Percentiles rank a stretch among this genome's conserved stretches.
Conservation (phyloP, 2,888 invertebrate species). For the Leistus spinibarbis region DNA sequence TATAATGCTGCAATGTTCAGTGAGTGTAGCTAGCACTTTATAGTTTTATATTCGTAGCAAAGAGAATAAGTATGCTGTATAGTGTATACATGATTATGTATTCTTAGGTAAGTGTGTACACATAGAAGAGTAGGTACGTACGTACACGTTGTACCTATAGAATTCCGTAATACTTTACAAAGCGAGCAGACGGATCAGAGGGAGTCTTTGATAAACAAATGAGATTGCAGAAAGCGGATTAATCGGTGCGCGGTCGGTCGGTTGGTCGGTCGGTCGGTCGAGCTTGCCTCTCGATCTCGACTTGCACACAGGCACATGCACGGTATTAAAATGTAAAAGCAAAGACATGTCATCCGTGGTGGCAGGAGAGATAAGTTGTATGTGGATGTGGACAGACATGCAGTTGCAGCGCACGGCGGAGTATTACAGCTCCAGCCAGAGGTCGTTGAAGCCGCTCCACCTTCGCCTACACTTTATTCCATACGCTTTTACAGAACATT, state of each 20-base stretch:
- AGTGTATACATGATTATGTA: too few species aligned
- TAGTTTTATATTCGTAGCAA: too few species aligned
- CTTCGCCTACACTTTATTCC: background rate
- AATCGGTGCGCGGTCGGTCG: background rate
- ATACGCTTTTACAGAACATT: background rate
- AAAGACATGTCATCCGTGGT: background rate
- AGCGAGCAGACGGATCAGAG: background rate
- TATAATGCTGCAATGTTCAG: too few species aligned
- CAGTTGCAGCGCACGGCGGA: background rate
- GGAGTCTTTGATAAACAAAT: background rate
- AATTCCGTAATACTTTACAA: background rate
- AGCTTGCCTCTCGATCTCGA: background rate
- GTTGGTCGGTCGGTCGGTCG: background rate
- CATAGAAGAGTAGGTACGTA: background rate
- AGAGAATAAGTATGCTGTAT: too few species aligned
- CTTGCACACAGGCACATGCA: background rate
- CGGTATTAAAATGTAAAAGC: conserved; percentile 2
- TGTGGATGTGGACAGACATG: background rate
- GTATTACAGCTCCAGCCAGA: background rate
- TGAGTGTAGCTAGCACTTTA: too few species aligned
- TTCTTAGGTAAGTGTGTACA: too few species aligned
- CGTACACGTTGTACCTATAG: background rate
- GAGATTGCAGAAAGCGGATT: background rate
- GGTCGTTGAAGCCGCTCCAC: background rate
- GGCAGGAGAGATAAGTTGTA: background rate